phyloP scores from a whole-genome alignment of 2,888 invertebrate species.

The Acanthosepion esculentum region DNA sequence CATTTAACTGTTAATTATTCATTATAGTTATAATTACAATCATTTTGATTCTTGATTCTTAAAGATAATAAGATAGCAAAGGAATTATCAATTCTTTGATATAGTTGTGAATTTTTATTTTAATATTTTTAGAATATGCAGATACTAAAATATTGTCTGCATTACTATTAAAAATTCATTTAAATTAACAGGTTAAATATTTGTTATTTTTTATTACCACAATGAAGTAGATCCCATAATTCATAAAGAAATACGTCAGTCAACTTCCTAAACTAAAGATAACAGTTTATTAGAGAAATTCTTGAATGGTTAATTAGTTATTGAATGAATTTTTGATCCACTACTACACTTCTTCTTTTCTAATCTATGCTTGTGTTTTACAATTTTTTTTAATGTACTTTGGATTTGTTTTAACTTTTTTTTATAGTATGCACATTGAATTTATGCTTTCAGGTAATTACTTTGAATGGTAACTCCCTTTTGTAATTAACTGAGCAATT shows the following conservation, averaged over 20 bases:
- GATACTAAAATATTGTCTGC: not conserved
- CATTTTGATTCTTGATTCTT: not conserved
- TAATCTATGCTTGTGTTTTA: not conserved
- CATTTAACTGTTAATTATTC: constrained; percentile 2
- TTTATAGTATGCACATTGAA: not conserved
- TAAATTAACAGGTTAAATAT: not conserved
- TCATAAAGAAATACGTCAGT: not conserved
- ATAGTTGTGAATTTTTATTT: not conserved
- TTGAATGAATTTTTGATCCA: not conserved
- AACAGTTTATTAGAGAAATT: not conserved
- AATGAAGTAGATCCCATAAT: not conserved
- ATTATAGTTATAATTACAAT: not conserved
- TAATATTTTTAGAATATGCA: not conserved
- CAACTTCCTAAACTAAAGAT: not conserved
- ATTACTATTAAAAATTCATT: not conserved
- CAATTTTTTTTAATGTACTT: not conserved
- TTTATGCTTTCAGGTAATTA: not conserved
- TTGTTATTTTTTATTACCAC: not conserved
- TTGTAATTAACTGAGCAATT: not conserved
- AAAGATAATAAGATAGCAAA: not conserved
- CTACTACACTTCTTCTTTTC: not conserved
- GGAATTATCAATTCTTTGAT: too few relatives aligned
- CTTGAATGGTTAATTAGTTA: not conserved
- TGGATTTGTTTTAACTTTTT: not conserved
- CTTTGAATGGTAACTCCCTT: not conserved